Evolutionary conservation across 2,113 vertebrate species (phyloP), one percentile per base, ranked within the genome.

Genomic region (Limnothrissa miodon): DNA sequence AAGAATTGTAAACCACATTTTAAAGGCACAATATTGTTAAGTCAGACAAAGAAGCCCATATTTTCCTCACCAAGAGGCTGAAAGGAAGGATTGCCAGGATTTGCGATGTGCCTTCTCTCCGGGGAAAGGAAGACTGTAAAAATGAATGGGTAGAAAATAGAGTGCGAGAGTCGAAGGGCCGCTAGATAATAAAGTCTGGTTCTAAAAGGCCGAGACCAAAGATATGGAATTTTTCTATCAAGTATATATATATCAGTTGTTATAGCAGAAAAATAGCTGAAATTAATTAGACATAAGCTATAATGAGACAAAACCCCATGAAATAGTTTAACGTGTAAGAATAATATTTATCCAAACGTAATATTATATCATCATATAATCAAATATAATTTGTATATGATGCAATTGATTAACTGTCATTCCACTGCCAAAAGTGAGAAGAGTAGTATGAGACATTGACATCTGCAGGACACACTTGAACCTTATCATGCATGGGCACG

Each of bases 131-230:
- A 90, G 91, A 92, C 90, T 90, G 91, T 92, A 93, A 94, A 94
- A 93, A 93, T 90, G 93, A 92, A 94, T 93, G 92, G 91, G 92
- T 93, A 90, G 92, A 91, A 93, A 93, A 94, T 92, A 91, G 91
- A 93, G 93, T 92, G 91, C 89, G 87, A 90, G 92, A 94, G 93
- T 92, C 90, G 87, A 91, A 92, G 90, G 91, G 90, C 92, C 89
- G 86, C 78, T 85, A 92, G 91, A 93, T 94, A 90, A 93, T 95
- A 94, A 92, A 92, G 92, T 84, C 83, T 84, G 90, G 87, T 90
- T 92, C 92, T 90, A 92, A 90, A 90, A 87, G 89, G 91, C 90
- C 89, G 87, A 86, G 87, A 83, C 87, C 86, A 90, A 74, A 36
- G 10, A 11, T 87, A 86, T 89, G 89, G 33, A 17, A 25, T 53